These are phyloP conservation scores for Crotalus viridis DNA, from an alignment of 2,113 vertebrate genomes.

Conservation along the genomic window DNA sequence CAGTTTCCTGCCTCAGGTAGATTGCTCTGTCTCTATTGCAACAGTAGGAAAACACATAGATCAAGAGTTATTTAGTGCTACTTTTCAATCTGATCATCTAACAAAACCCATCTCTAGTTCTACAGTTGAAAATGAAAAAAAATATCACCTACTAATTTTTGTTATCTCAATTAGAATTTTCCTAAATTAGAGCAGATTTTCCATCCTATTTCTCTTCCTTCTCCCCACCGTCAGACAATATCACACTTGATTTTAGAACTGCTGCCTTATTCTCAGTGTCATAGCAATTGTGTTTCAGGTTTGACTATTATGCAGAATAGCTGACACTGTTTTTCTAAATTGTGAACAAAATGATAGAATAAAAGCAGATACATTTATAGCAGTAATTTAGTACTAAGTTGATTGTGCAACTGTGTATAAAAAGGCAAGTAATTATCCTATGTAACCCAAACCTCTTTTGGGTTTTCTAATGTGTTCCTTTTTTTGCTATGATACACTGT, in stretches of 20 bases:
- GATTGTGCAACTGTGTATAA: neutral
- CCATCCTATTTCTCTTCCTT: neutral
- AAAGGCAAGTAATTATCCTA: neutral
- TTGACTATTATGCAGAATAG: neutral
- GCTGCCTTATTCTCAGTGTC: neutral
- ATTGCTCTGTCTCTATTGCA: neutral
- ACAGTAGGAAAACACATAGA: neutral
- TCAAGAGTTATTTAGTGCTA: neutral
- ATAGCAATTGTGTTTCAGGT: neutral
- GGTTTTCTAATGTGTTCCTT: neutral
- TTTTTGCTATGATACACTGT: neutral
- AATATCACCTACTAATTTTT: neutral
- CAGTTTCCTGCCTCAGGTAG: neutral
- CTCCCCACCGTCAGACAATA: neutral
- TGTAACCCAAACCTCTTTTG: neutral
- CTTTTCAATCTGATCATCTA: neutral
- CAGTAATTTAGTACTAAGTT: neutral
- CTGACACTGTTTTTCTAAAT: neutral
- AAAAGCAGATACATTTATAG: neutral
- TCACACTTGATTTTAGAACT: neutral
- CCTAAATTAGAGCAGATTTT: neutral
- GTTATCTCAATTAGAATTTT: neutral
- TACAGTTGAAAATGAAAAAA: neutral
- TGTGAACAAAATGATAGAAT: neutral
- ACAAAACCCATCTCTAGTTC: neutral